Base-by-base conservation (phyloP, 2,113 vertebrate genomes). In the Syngnathus typhle region DNA sequence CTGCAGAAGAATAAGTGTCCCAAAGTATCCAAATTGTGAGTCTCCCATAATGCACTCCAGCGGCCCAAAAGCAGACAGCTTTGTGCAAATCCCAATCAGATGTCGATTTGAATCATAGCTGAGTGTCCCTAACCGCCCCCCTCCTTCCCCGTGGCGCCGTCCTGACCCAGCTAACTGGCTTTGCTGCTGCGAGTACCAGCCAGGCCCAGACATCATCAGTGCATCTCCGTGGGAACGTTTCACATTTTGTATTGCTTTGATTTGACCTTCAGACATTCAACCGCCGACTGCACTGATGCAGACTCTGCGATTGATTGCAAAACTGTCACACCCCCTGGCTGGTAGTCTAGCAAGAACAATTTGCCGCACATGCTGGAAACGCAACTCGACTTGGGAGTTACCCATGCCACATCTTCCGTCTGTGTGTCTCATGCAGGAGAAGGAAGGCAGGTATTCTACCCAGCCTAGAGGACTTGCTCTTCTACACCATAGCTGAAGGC, bases 401-500 rank as follows among this genome's bases (percentile, higher is more conserved):
- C 21, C 4, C 41, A 23, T 32, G 27, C 27, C 27, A 32, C 27
- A 32, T 32, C 27, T 32, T 56, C 13, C 46, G n/a, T 39, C 6
- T 41, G 6, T 70, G 32, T 75, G 38, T 71, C 8, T 54, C 59
- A 76, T 72, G 60, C 87, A 98, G 97, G 91, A 98, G 95, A 93
- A 87, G 91, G 55, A 96, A 98, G 76, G 93, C 94, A 67, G 95
- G 96, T 77, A 93, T 98, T 68, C 89, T 99, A 76, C 97, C 97
- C 80, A 98, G 95, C 67, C 92, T 99, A 89, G 97, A 99, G 87
- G 97, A 99, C 88, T 92, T 99, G 39, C 93, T 99, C 67, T 99
- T 99, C 87, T 98, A 99, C 88, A 98, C 97, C 72, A 99, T 99
- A 78, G 97, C 96, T 43, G 97, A 98, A 90, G 97, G 97, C 71